phyloP scores from a whole-genome alignment of 2,113 vertebrate species.

The Lepus timidus region DNA sequence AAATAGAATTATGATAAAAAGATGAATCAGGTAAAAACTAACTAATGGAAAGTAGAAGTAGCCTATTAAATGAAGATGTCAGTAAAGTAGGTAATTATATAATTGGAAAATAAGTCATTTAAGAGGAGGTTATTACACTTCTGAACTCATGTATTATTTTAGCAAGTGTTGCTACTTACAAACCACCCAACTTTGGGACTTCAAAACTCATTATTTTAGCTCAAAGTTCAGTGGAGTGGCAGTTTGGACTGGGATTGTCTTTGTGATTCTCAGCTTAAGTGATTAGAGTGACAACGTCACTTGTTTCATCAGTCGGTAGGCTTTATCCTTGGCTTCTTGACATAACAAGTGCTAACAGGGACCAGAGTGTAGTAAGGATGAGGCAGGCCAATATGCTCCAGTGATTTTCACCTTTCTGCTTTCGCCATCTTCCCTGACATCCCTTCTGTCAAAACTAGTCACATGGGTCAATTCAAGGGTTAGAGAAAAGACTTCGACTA shows the following conservation, averaged over 20 bases:
- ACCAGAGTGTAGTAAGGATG: not conserved
- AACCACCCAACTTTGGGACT: not conserved
- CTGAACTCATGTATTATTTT: not conserved
- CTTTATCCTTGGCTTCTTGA: not conserved
- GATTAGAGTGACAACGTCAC: not conserved
- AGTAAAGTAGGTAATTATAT: not conserved
- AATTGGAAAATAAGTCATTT: not conserved
- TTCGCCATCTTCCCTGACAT: not conserved
- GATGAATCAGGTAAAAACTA: not conserved
- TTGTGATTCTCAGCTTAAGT: not conserved
- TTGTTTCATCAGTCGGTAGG: not conserved
- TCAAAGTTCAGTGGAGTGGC: not conserved
- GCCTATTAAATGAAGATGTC: not conserved
- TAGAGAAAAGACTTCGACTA: not conserved
- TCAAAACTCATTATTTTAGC: not conserved
- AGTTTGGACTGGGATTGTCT: not conserved
- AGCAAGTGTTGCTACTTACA: not conserved
- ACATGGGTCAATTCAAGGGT: not conserved
- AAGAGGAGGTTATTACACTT: not conserved
- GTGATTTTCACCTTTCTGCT: not conserved
- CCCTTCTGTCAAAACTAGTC: not conserved
- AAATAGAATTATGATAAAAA: not conserved
- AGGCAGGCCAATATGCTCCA: too few relatives aligned
- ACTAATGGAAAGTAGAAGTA: not conserved
- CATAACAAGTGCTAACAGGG: not conserved